These are phyloP conservation scores for Gymnocypris eckloni DNA, from an alignment of 2,797 vertebrate genomes.

Conservation along the genomic window DNA sequence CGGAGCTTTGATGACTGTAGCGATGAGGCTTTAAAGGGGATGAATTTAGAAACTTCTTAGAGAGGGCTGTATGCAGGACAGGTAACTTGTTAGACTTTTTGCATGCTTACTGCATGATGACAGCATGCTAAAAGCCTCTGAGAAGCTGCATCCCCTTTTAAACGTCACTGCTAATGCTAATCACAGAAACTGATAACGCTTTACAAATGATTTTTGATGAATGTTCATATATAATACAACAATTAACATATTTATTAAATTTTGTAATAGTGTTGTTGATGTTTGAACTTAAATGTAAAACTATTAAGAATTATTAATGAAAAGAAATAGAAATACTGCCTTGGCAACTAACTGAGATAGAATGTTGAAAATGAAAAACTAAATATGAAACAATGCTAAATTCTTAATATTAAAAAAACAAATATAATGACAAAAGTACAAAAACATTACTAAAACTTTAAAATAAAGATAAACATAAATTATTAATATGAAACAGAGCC, in stretches of 20 bases:
- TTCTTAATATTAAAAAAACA: background rate
- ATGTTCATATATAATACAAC: background rate
- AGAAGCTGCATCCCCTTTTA: background rate
- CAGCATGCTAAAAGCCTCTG: slow-evolving; percentile 9
- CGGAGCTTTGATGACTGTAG: background rate
- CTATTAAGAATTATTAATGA: background rate
- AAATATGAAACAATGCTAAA: background rate
- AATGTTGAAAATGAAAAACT: background rate
- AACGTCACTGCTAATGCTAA: background rate
- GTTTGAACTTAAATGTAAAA: background rate
- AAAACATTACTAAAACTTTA: background rate
- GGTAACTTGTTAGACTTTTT: background rate
- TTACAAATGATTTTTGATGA: background rate
- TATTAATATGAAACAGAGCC: background rate
- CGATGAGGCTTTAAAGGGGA: background rate
- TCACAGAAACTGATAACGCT: background rate
- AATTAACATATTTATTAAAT: background rate
- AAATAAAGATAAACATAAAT: background rate
- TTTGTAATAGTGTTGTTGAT: background rate
- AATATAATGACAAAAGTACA: background rate
- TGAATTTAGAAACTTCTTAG: background rate
- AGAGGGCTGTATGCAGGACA: background rate
- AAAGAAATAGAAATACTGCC: background rate
- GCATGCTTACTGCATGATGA: slow-evolving; percentile 3
- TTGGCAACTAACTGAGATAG: background rate